Evolutionary conservation across 2,113 vertebrate species (phyloP).

Genomic region (Triplophysa siluroides): DNA sequence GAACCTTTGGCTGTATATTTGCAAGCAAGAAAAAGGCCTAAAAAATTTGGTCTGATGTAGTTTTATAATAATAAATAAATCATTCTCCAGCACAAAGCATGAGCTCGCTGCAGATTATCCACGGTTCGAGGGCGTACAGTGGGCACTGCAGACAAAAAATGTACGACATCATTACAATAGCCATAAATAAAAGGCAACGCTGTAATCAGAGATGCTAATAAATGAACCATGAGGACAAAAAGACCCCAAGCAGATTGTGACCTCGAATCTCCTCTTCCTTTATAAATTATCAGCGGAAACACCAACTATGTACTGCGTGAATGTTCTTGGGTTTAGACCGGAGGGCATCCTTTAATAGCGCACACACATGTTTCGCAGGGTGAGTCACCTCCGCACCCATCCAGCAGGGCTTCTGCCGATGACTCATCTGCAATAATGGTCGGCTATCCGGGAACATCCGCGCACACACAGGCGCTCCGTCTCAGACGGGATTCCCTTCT

Average conservation of each 20-base stretch:
- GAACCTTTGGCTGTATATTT: neutral
- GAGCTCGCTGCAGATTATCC: neutral
- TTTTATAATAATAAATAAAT: neutral
- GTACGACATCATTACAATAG: conserved; percentile 19
- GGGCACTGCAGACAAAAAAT: conserved; percentile 8
- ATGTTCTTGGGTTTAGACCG: neutral
- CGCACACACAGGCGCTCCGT: conserved; percentile 28
- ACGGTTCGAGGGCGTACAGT: neutral
- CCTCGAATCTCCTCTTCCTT: conserved; percentile 17
- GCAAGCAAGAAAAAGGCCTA: neutral
- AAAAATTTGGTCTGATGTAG: neutral
- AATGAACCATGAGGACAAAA: conserved; percentile 32
- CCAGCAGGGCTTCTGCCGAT: conserved; percentile 69
- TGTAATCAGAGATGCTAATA: conserved; percentile 13
- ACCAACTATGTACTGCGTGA: neutral
- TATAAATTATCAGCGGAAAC: conserved; percentile 8
- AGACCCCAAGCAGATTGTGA: conserved; percentile 22
- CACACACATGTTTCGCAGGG: conserved; percentile 45
- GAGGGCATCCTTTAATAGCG: conserved; percentile 20
- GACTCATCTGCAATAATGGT: conserved; percentile 83
- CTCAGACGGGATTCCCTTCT: conserved; percentile 49
- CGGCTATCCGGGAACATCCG: conserved; percentile 73
- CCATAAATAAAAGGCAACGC: conserved; percentile 1
- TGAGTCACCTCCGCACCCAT: conserved; percentile 71
- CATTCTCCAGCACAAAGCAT: neutral